Evolutionary conservation across 2,113 vertebrate species (phyloP).

Genomic region (Pan paniscus): DNA sequence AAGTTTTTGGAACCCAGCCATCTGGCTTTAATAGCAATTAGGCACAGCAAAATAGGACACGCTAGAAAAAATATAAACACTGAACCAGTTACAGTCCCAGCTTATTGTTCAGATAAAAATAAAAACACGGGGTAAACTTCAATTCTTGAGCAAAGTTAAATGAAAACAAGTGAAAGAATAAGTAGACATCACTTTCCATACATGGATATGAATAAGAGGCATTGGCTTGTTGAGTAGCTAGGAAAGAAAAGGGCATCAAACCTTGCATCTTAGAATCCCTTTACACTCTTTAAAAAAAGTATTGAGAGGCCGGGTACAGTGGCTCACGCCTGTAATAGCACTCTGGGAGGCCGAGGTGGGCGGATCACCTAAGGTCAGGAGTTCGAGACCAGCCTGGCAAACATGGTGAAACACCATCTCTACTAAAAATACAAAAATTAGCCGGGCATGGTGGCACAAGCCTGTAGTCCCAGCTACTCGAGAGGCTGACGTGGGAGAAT

Average conservation of each 20-base stretch:
- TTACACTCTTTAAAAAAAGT: background rate
- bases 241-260: background rate
- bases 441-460: no score
- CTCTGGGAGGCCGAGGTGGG: no score
- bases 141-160: constrained; percentile 4
- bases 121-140: background rate
- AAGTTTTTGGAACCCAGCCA: background rate
- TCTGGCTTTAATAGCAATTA: constrained; percentile 6
- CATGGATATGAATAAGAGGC: background rate
- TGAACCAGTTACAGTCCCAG: background rate
- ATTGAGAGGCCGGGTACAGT: background rate
- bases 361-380: no score
- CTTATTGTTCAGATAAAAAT: background rate
- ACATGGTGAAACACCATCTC: no score
- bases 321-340: no score
- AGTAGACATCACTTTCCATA: background rate
- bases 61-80: background rate
- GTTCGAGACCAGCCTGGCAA: no score
- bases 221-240: background rate
- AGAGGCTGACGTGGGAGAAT: no score
- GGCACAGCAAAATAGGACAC: background rate
- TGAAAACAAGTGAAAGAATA: background rate
- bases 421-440: no score
- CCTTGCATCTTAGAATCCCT: background rate
- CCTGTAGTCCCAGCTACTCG: no score